Evolutionary conservation across 2,797 vertebrate genomes (phyloP).

Genomic region (Pseudochirops corinnae): DNA sequence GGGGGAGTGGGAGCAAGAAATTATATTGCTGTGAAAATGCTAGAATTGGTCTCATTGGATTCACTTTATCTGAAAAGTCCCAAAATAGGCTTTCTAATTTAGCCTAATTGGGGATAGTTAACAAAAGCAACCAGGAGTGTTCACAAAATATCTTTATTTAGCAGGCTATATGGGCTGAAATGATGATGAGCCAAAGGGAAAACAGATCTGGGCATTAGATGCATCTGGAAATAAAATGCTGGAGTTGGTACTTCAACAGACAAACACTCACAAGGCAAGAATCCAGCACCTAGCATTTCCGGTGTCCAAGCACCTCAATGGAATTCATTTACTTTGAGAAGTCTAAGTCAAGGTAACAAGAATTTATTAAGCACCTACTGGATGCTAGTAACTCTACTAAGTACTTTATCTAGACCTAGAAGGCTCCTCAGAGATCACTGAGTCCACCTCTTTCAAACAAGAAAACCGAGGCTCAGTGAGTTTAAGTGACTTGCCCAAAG

Average conservation of each 20-base stretch:
- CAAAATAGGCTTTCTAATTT: constrained; percentile 58
- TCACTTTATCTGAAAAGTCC: not conserved
- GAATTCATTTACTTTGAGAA: not conserved
- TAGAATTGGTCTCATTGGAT: constrained; percentile 46
- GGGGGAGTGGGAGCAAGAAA: constrained; percentile 22
- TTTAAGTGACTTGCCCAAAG: not conserved
- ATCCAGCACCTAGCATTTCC: not conserved
- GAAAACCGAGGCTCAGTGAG: not conserved
- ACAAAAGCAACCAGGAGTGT: constrained; percentile 33
- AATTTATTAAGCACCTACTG: not conserved
- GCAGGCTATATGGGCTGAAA: constrained; percentile 12
- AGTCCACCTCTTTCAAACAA: not conserved
- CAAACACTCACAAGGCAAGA: constrained; percentile 25
- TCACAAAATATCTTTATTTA: constrained; percentile 37
- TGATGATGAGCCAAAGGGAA: constrained; percentile 38
- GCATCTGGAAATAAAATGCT: not conserved
- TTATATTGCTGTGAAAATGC: constrained; percentile 56
- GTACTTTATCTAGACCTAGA: not conserved
- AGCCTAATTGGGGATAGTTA: constrained; percentile 51
- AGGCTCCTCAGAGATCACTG: not conserved
- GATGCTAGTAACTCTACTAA: not conserved
- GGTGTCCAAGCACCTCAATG: not conserved
- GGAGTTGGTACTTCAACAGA: not conserved
- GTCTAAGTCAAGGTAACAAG: not conserved
- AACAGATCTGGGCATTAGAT: constrained; percentile 52